A percentile compares a stretch with the other conserved stretches of the same genome.
phyloP scores from a whole-genome alignment of 2,113 vertebrate species.

The Chloroceryle aenea region DNA sequence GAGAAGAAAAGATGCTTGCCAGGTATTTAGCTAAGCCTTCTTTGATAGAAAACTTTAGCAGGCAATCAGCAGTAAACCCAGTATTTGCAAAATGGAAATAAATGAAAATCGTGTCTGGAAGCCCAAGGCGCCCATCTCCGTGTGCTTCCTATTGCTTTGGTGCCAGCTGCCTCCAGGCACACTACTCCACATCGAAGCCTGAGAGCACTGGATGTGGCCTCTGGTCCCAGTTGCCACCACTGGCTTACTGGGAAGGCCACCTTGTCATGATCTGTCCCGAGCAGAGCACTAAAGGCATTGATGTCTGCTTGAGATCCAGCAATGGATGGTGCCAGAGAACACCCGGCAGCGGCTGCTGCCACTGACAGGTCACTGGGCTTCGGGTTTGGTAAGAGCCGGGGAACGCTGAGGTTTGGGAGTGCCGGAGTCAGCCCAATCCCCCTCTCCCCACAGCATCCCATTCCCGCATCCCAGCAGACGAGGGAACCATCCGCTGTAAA shows the following conservation, averaged over 20 bases:
- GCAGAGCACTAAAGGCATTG: fast-evolving
- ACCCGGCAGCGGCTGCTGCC: background rate
- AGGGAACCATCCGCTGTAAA: background rate
- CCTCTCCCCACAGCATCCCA: fast-evolving
- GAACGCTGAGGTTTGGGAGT: fast-evolving
- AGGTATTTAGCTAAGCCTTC: background rate
- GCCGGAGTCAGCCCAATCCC: fast-evolving
- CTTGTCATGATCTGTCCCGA: background rate
- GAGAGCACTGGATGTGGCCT: background rate
- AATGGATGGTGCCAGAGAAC: background rate
- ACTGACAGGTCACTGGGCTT: background rate
- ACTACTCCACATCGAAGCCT: fast-evolving
- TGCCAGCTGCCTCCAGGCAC: background rate
- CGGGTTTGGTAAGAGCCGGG: background rate
- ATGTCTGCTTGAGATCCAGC: background rate
- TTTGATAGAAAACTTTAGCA: background rate
- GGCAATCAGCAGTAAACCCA: background rate
- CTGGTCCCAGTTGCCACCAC: background rate
- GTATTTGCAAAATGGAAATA: conserved; percentile 38
- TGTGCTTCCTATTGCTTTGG: background rate
- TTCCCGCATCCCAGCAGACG: fast-evolving
- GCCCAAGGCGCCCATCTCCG: background rate
- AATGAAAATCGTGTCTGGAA: background rate
- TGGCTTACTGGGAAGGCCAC: background rate
- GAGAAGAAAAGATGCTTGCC: background rate